Base-by-base conservation (phyloP, 2,113 vertebrate species). In the Cynopterus brachyotis region DNA sequence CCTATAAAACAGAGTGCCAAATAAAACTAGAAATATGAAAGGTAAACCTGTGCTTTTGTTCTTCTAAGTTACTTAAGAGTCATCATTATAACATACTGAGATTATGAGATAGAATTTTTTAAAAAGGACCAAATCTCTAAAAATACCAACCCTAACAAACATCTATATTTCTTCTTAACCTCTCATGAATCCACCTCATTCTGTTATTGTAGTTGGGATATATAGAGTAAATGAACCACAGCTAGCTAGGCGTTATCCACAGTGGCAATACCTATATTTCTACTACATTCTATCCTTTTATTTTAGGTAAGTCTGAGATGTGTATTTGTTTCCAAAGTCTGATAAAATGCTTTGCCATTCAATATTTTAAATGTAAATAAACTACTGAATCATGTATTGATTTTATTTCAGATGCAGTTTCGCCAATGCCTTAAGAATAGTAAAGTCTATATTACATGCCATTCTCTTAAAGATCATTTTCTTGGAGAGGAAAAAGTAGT, bases 341-440 rank as follows among this genome's bases (percentile, higher is more conserved):
- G 84, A 97, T 92, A 12, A 97, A 96, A 90, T 93, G 0, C 0
- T 55, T 20, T 86, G 32, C 47, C 67, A 92, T 94, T 92, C 95
- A 76, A 12, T 59, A 96, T 66, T 96, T 66, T 96, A 64, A 97
- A 97, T 96, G 91, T 95, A 97, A 94, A 97, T 95, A 97, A 98
- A 96, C 87, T 64, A 96, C 93, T 94, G 83, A 26, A 97, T 72
- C 55, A 96, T 47, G 83, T 53, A 97, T 89, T 97, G 97, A 97
- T 55, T 95, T 89, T 96, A 96, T 97, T 98, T 98, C 96, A 97
- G 81, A 96, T 70, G 66, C 24, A 91, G 42, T 91, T 97, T 92
- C 91, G 96, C 94, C 72, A 94, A 37, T 47, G 59, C 72, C 92
- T 94, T 97, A 97, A 94, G 96, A 98, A 89, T 80, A 96, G 76